Percentiles rank a stretch among this genome's conserved stretches.
These are phyloP conservation scores for Drosophila nigrodunni DNA, from an alignment of 1,140 invertebrate species.

Conservation along the genomic window DNA sequence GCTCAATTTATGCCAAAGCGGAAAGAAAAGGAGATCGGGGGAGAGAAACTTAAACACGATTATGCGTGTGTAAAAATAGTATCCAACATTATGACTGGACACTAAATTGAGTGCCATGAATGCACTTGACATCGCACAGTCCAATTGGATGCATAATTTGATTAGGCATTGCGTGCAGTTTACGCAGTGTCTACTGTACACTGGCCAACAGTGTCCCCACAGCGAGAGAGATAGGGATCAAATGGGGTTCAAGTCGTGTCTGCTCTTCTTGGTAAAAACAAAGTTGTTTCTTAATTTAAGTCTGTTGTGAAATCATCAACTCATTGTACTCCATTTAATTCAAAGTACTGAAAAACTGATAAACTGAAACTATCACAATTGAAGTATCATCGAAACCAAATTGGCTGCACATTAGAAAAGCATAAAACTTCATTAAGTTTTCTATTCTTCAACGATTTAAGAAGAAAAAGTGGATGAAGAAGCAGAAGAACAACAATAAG, in stretches of 20 bases:
- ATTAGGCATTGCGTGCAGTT: conserved; percentile 34
- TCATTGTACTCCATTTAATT: conserved; percentile 9
- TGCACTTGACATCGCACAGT: conserved; percentile 57
- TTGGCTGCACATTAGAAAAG: conserved; percentile 73
- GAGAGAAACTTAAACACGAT: conserved; percentile 34
- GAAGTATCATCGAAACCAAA: conserved; percentile 71
- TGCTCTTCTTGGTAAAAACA: background rate
- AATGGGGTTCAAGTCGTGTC: conserved; percentile 8
- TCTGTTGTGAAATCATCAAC: conserved; percentile 8
- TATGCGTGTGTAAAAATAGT: conserved; percentile 62
- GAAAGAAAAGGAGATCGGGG: background rate
- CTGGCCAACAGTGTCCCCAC: conserved; percentile 2
- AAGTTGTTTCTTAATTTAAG: conserved; percentile 18
- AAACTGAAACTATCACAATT: conserved; percentile 55
- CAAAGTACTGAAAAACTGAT: background rate
- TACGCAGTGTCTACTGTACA: conserved; percentile 3
- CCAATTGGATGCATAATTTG: conserved; percentile 47
- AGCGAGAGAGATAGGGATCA: conserved; percentile 23
- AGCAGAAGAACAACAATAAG: background rate
- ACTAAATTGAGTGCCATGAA: conserved; percentile 43
- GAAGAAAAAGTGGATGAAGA: background rate
- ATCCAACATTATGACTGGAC: conserved; percentile 21
- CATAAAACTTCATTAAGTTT: conserved; percentile 78
- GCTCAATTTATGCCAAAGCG: conserved; percentile 40
- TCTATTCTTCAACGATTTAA: conserved; percentile 41